Conservation (phyloP, 2,888 invertebrate genomes). For the Hypercompe scribonia region DNA sequence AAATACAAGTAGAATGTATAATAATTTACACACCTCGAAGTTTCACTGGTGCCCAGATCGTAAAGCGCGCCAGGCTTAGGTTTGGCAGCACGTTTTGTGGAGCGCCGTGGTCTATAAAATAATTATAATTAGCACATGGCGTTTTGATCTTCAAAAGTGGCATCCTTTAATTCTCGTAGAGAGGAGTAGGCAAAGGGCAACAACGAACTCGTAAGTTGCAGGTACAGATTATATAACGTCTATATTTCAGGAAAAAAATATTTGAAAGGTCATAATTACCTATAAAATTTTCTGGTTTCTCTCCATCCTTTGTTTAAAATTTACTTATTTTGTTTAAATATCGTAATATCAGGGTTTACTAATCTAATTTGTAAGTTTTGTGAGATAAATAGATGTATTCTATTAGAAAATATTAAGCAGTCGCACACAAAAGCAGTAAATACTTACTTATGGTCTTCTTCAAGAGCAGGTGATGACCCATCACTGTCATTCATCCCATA, state of each 20-base stretch:
- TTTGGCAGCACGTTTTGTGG: slow-evolving; percentile 54
- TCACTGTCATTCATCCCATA: slow-evolving; percentile 61
- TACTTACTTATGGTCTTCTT: slow-evolving; percentile 62
- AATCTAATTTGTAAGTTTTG: not conserved
- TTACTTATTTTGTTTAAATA: not conserved
- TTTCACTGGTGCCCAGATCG: not conserved
- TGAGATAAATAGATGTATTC: not conserved
- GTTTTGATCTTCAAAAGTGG: too few species aligned
- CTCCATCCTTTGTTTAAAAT: too few species aligned
- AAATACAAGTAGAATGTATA: too few species aligned
- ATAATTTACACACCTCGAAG: slow-evolving; percentile 8
- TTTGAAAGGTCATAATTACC: too few species aligned
- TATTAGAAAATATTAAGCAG: too few species aligned
- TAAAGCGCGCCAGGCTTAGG: slow-evolving; percentile 10
- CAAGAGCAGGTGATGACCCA: slow-evolving; percentile 48
- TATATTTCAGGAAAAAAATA: too few species aligned
- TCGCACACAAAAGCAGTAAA: not conserved
- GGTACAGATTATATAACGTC: too few species aligned
- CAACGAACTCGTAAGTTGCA: too few species aligned
- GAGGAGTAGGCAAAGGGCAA: too few species aligned
- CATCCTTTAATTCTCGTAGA: too few species aligned
- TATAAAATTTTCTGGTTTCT: too few species aligned
- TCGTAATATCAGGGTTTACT: not conserved
- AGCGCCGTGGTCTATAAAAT: slow-evolving; percentile 59
- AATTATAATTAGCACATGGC: slow-evolving; percentile 37